Evolutionary conservation across 2,888 invertebrate species (phyloP).

Genomic region (Drosophila leonis): DNA sequence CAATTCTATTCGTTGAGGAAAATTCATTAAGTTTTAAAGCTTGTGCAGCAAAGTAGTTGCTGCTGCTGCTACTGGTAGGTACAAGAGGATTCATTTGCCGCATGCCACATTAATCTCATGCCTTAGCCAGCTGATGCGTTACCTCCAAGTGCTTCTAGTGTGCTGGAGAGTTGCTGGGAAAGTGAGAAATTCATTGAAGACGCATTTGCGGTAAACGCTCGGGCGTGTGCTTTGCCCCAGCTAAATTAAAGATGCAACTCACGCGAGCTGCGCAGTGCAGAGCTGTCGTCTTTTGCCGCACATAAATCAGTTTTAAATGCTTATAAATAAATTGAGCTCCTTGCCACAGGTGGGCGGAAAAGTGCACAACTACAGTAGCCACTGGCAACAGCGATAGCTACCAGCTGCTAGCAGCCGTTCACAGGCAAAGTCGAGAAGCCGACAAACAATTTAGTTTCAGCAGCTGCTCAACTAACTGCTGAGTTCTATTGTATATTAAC

Average conservation of each 20-base stretch:
- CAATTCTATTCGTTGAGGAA: slow-evolving; percentile 8
- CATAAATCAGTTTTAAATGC: slow-evolving; percentile 79
- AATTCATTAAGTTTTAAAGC: slow-evolving; percentile 48
- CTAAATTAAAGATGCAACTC: slow-evolving; percentile 75
- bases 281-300: slow-evolving; percentile 54
- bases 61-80: slow-evolving; percentile 9
- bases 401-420: slow-evolving; percentile 5
- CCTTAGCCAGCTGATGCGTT: slow-evolving; percentile 56
- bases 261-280: slow-evolving; percentile 38
- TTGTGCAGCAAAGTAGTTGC: slow-evolving; percentile 12
- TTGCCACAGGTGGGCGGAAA: slow-evolving; percentile 51
- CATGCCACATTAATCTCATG: slow-evolving; percentile 70
- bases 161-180: slow-evolving; percentile 19
- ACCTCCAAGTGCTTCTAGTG: slow-evolving; percentile 4
- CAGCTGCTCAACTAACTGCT: slow-evolving; percentile 4
- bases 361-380: slow-evolving; percentile 10
- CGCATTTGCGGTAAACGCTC: slow-evolving; percentile 65
- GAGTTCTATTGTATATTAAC: neutral
- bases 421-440: neutral
- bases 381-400: slow-evolving; percentile 14
- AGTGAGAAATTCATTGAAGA: slow-evolving; percentile 74
- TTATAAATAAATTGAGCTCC: slow-evolving; percentile 74
- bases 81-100: slow-evolving; percentile 53
- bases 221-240: slow-evolving; percentile 40
- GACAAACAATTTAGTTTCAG: slow-evolving; percentile 6